Conservation (phyloP, 2,797 vertebrate genomes). For the Lepus oiostolus region DNA sequence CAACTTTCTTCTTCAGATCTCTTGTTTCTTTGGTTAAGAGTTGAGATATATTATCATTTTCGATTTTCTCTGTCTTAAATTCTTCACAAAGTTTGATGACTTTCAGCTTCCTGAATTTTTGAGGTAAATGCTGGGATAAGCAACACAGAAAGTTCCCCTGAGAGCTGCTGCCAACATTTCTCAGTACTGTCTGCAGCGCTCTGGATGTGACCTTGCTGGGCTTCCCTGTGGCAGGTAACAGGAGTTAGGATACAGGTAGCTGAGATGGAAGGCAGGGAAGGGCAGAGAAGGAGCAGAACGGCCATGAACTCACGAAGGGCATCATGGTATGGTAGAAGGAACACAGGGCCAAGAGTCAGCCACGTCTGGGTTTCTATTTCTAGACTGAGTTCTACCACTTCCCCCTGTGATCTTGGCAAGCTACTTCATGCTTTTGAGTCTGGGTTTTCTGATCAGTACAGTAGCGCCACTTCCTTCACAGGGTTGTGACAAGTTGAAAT, state of each 20-base stretch:
- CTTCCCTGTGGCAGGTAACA: neutral
- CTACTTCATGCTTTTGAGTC: neutral
- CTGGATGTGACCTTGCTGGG: neutral
- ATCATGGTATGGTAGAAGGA: neutral
- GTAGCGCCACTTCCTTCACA: neutral
- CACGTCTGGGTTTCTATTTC: neutral
- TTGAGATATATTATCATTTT: neutral
- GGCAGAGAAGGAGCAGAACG: neutral
- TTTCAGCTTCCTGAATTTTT: slow-evolving; percentile 12
- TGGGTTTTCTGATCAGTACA: slow-evolving; percentile 19
- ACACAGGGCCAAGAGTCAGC: neutral
- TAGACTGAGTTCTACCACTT: neutral
- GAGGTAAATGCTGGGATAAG: neutral
- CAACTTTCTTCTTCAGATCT: neutral
- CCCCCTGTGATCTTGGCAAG: neutral
- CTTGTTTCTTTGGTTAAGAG: slow-evolving; percentile 13
- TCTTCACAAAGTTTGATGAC: slow-evolving; percentile 12
- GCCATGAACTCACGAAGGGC: neutral
- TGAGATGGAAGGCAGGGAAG: neutral
- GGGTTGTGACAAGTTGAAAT: neutral
- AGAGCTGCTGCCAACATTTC: neutral
- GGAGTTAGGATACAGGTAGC: neutral
- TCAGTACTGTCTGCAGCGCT: neutral
- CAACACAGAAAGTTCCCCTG: neutral
- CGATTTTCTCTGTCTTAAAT: slow-evolving; percentile 40